Evolutionary conservation across 2,888 invertebrate genomes (phyloP).

Genomic region (Ichneumon xanthorius): DNA sequence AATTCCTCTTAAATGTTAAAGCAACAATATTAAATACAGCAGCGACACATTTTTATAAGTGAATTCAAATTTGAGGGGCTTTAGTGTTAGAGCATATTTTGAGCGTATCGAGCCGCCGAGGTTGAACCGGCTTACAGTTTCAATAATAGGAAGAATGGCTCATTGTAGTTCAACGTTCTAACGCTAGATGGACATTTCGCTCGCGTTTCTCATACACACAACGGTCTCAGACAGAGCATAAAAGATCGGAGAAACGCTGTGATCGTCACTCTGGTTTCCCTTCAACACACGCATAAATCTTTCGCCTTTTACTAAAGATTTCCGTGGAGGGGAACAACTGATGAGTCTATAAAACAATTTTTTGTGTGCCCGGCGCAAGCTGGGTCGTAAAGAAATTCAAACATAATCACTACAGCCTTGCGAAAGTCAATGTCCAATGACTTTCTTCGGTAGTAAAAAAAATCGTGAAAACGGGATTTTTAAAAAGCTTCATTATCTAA

Average conservation of each 20-base stretch:
- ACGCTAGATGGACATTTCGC: conserved; percentile 27
- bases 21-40: too few relatives aligned
- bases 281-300: conserved; percentile 85
- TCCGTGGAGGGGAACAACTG: conserved; percentile 83
- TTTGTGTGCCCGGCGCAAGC: conserved; percentile 77
- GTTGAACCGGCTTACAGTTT: background rate
- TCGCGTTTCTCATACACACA: conserved; percentile 6
- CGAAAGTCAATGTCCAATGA: background rate
- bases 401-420: background rate
- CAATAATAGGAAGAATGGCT: background rate
- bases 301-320: conserved; percentile 86
- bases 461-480: too few relatives aligned
- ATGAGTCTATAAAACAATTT: conserved; percentile 76
- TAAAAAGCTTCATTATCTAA: too few relatives aligned
- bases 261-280: conserved; percentile 81
- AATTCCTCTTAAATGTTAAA: too few relatives aligned
- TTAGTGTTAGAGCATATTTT: background rate
- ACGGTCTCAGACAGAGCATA: background rate
- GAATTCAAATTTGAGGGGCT: background rate
- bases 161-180: background rate
- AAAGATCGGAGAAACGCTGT: background rate
- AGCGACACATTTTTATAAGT: too few relatives aligned
- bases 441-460: background rate
- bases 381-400: conserved; percentile 69
- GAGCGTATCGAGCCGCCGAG: background rate